A percentile compares a stretch with the other conserved stretches of the same genome.
Evolutionary conservation across 1,140 invertebrate genomes (phyloP).

Genomic region (Heliconius congener): DNA sequence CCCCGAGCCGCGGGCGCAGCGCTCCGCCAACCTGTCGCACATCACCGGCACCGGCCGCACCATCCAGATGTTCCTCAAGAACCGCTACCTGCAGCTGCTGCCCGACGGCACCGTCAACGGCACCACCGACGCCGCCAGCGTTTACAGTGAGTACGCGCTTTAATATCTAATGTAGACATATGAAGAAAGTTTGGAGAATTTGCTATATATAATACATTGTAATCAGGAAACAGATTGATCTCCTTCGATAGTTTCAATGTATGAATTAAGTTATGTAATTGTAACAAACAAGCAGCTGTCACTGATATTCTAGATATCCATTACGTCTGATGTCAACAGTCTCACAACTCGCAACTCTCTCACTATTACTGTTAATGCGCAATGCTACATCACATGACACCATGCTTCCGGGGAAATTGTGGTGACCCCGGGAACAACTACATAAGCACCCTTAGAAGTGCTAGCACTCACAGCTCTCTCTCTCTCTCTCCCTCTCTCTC

Average conservation of each 20-base stretch:
- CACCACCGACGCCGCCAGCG: slow-evolving; percentile 87
- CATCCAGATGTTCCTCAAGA: slow-evolving; percentile 91
- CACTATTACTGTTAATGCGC: slow-evolving; percentile 13
- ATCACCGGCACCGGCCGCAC: slow-evolving; percentile 87
- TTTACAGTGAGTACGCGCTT: slow-evolving; percentile 87
- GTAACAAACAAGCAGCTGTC: background rate
- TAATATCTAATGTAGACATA: no score
- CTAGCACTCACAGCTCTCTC: no score
- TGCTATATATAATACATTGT: background rate
- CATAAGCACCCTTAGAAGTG: background rate
- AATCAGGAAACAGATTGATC: background rate
- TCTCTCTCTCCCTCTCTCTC: no score
- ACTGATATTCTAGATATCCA: background rate
- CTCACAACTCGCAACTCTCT: background rate
- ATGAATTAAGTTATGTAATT: background rate
- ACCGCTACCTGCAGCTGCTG: slow-evolving; percentile 88
- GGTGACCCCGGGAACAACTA: background rate
- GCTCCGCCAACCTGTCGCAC: slow-evolving; percentile 88
- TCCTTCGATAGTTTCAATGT: background rate
- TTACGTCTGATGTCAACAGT: slow-evolving; percentile 11
- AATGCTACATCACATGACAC: slow-evolving; percentile 16
- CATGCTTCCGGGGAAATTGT: slow-evolving; percentile 14
- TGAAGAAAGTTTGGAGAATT: no score
- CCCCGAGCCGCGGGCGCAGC: slow-evolving; percentile 78
- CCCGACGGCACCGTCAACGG: slow-evolving; percentile 91